Evolutionary conservation across 1,140 invertebrate genomes (phyloP).

Genomic region (Coptotermes formosanus): DNA sequence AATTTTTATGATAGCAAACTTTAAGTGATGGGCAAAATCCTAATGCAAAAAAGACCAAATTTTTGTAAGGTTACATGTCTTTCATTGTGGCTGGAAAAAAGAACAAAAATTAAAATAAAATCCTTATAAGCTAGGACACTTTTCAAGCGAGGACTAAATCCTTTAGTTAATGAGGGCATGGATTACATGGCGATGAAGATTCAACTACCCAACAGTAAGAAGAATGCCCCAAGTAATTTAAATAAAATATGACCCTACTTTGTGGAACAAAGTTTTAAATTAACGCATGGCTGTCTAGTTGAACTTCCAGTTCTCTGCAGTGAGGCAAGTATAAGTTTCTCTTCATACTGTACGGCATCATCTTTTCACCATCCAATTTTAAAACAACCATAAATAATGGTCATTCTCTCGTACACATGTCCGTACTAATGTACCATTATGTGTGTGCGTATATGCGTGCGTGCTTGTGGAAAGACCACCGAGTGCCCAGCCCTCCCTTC

Average conservation of each 20-base stretch:
- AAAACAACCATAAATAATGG: no score
- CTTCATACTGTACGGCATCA: not conserved
- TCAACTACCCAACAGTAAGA: not conserved
- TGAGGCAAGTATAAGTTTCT: not conserved
- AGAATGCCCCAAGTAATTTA: not conserved
- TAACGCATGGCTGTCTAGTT: not conserved
- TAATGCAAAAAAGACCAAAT: not conserved
- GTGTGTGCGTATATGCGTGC: no score
- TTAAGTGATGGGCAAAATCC: not conserved
- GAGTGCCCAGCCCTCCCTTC: no score
- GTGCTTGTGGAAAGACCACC: no score
- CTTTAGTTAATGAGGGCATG: not conserved
- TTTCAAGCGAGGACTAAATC: not conserved
- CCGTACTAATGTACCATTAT: no score
- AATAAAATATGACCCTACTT: constrained; percentile 14
- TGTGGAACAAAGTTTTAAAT: not conserved
- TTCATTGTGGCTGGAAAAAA: not conserved
- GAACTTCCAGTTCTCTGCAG: not conserved
- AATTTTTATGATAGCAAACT: no score
- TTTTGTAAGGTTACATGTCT: not conserved
- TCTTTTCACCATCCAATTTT: no score
- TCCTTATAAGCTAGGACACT: constrained; percentile 6
- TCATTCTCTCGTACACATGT: no score
- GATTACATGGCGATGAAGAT: not conserved
- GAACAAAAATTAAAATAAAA: not conserved